A percentile compares a stretch with the other conserved stretches of the same genome.
phyloP scores from a whole-genome alignment of 2,113 vertebrate species.

The Mesocricetus auratus region DNA sequence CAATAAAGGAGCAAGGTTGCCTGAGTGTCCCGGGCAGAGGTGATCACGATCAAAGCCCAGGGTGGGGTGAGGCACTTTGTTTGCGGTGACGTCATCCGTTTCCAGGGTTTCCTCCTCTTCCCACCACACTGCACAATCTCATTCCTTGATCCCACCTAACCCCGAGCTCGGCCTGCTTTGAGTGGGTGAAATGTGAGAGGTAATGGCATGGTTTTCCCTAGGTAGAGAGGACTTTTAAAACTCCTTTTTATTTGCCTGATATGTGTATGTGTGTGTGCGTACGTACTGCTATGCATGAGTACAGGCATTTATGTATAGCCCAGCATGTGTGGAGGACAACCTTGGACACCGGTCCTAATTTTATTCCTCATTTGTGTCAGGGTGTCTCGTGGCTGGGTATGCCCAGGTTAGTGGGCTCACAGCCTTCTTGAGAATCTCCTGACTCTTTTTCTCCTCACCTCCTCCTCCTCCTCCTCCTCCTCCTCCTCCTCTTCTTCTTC shows the following conservation, averaged over 20 bases:
- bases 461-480: not conserved
- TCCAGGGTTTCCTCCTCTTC: not conserved
- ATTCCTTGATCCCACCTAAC: not conserved
- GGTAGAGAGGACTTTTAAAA: not conserved
- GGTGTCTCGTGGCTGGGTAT: not conserved
- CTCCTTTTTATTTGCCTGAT: not conserved
- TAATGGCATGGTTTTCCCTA: not conserved
- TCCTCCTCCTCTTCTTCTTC: too few species aligned
- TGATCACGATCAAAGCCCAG: not conserved
- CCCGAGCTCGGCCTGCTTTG: not conserved
- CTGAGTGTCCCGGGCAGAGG: not conserved
- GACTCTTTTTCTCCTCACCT: not conserved
- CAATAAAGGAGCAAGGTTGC: not conserved
- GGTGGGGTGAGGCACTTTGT: not conserved
- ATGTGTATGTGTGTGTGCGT: not conserved
- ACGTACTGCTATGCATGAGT: not conserved
- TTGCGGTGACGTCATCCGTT: not conserved
- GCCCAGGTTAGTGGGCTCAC: not conserved
- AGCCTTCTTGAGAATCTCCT: not conserved
- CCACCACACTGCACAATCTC: not conserved
- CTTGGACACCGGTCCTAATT: not conserved
- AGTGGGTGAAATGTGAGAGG: not conserved
- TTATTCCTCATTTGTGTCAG: not conserved
- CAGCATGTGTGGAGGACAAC: not conserved
- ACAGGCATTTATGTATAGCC: not conserved